Evolutionary conservation across 2,797 vertebrate species (phyloP), one percentile per base, ranked within the genome.

Genomic region (Periophthalmus magnuspinnatus): DNA sequence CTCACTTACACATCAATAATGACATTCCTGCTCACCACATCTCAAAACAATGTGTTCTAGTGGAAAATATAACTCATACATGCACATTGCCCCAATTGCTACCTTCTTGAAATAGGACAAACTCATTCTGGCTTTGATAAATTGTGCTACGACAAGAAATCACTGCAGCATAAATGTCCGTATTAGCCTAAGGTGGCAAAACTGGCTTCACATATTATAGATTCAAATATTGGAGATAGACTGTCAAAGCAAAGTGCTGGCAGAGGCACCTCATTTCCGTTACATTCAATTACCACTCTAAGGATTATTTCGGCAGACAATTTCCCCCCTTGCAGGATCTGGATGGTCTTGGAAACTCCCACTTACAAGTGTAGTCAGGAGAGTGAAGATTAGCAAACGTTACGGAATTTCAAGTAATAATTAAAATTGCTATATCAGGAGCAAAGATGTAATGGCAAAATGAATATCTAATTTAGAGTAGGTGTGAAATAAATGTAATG

Each of bases 221-320:
- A 65, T 78, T 83, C 73, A 82, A 77, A 82, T 68, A 21, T 76
- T 81, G 81, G 74, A 71, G 50, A 73, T 68, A 73, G 68, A 19
- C 24, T 70, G 76, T 84, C 77, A 52, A 67, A 72, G 60, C 62
- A 69, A 34, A 60, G 67, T 2, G 64, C 52, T n/a, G 60, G 55
- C 65, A 60, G 65, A 76, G 66, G 78, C 71, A 59, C 68, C 66
- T 83, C 69, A 67, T 79, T 74, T 34, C n/a, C 13, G 60, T 6
- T 69, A 80, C 60, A 64, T 70, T 76, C 66, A 50, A 55, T 10
- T n/a, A 14, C 32, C 62, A 55, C 61, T 71, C 67, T 28, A 7
- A 68, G 69, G 72, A 80, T 72, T 78, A 75, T 75, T 80, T 65
- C 69, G 60, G 45, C 56, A 41, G 52, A 70, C 28, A 11, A 47